Conservation (phyloP, 2,797 vertebrate species). For the Kryptolebias ocellatus region DNA sequence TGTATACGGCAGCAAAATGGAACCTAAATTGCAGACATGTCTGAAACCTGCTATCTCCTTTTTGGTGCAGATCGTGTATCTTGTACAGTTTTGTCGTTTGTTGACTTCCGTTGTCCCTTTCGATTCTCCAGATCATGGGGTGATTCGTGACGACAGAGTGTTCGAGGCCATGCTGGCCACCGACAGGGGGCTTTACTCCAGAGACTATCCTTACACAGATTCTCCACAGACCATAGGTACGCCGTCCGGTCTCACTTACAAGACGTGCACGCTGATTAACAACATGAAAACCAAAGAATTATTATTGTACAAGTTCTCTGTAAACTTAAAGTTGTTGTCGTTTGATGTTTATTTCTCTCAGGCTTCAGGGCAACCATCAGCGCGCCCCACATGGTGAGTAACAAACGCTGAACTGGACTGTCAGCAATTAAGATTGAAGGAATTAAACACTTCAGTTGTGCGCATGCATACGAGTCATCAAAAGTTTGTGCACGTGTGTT, state of each 20-base stretch:
- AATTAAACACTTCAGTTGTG: background rate
- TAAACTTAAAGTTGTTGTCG: slow-evolving; percentile 2
- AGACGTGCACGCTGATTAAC: background rate
- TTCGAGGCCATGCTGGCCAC: slow-evolving; percentile 89
- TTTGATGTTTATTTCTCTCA: slow-evolving; percentile 62
- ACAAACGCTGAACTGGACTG: background rate
- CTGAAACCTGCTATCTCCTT: no score
- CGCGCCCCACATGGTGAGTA: slow-evolving; percentile 93
- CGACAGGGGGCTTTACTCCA: slow-evolving; percentile 88
- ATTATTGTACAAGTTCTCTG: background rate
- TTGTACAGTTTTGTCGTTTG: background rate
- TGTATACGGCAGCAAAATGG: no score
- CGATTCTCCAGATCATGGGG: slow-evolving; percentile 84
- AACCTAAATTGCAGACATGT: no score
- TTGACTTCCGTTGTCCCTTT: background rate
- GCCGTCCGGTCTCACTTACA: background rate
- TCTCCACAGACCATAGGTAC: slow-evolving; percentile 92
- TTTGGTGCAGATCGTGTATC: no score
- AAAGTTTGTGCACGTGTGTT: background rate
- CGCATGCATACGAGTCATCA: background rate
- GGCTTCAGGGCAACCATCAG: slow-evolving; percentile 95
- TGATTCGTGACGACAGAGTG: slow-evolving; percentile 84
- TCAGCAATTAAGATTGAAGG: background rate
- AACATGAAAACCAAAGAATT: background rate
- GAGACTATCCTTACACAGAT: slow-evolving; percentile 88